Percentiles rank a stretch among this genome's conserved stretches.
Conservation (phyloP, 2,797 vertebrate genomes). For the Oreochromis mossambicus region DNA sequence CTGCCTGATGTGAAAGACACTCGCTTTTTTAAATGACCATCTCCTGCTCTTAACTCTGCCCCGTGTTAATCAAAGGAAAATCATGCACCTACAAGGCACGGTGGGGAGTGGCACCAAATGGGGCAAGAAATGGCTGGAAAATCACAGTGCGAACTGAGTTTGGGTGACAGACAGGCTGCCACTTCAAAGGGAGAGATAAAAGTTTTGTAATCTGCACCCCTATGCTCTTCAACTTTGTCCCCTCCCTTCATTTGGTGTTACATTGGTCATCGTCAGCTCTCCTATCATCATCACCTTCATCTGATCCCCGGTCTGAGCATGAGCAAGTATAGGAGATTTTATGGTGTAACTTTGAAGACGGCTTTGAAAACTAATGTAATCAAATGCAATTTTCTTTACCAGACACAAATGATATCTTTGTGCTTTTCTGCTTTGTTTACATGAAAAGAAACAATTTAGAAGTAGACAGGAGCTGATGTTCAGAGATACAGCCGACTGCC, state of each 20-base stretch:
- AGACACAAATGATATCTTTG: background rate
- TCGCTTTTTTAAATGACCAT: background rate
- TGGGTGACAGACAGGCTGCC: background rate
- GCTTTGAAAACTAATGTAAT: background rate
- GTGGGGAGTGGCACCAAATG: constrained; percentile 4
- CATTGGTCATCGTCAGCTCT: background rate
- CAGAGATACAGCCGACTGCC: background rate
- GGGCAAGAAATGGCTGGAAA: background rate
- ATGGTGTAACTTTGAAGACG: background rate
- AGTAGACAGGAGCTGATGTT: background rate
- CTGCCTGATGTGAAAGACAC: background rate
- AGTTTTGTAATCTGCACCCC: background rate
- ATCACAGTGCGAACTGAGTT: constrained; percentile 11
- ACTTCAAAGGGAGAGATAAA: constrained; percentile 25
- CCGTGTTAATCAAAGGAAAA: constrained; percentile 34
- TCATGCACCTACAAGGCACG: background rate
- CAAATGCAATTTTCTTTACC: background rate
- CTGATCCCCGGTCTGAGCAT: background rate
- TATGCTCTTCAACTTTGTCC: background rate
- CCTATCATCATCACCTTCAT: background rate
- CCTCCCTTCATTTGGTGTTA: background rate
- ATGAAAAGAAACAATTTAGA: background rate
- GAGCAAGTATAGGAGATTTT: background rate
- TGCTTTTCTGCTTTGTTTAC: background rate
- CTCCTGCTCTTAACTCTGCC: background rate